Conservation (phyloP, 2,797 vertebrate species). For the Graptemys geographica region DNA sequence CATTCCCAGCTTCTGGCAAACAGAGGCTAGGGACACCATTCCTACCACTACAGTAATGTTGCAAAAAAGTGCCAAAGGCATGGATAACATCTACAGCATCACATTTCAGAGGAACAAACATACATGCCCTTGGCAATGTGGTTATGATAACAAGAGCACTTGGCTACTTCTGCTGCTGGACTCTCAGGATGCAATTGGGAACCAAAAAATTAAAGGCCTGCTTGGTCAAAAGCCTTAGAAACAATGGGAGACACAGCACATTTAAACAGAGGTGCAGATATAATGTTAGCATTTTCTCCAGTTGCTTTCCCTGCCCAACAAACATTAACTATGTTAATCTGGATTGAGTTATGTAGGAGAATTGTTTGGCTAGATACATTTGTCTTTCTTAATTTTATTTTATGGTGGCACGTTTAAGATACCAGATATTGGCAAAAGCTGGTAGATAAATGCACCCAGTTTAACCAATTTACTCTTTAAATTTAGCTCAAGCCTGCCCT, state of each 20-base stretch:
- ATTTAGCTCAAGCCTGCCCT: neutral
- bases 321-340: neutral
- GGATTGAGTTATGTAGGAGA: neutral
- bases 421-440: neutral
- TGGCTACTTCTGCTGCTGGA: neutral
- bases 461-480: neutral
- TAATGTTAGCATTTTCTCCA: neutral
- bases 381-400: neutral
- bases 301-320: neutral
- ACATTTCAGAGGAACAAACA: neutral
- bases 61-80: rapidly evolving
- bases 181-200: neutral
- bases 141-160: neutral
- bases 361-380: neutral
- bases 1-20: no score
- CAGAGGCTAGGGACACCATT: no score
- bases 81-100: neutral
- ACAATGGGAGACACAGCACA: neutral
- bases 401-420: neutral
- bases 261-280: neutral
- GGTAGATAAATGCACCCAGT: neutral
- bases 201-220: neutral
- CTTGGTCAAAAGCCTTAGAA: neutral
- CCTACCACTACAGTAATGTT: neutral
- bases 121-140: neutral